A percentile compares a stretch with the other conserved stretches of the same genome.
Conservation (phyloP, 2,888 invertebrate species). For the Ceramica pisi region DNA sequence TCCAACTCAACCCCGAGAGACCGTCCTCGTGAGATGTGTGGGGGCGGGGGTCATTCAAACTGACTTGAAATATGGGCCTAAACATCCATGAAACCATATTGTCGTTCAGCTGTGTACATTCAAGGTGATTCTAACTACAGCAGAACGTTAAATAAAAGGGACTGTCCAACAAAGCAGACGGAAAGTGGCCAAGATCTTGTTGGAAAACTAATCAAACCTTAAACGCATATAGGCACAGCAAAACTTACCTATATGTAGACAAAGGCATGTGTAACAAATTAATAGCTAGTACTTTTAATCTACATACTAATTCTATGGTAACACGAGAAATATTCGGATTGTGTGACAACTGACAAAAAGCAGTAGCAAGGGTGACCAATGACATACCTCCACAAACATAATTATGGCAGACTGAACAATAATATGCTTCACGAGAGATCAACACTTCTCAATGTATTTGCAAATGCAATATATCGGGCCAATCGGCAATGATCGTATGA, state of each 20-base stretch:
- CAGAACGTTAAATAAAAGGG: not conserved
- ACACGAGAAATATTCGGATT: not conserved
- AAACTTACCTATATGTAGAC: no score
- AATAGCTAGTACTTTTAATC: not conserved
- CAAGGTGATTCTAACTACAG: not conserved
- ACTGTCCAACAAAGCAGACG: not conserved
- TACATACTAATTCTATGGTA: not conserved
- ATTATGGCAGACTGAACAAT: not conserved
- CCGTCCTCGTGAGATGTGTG: no score
- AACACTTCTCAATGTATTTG: not conserved
- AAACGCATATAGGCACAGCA: no score
- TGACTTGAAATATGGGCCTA: no score
- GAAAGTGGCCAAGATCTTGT: not conserved
- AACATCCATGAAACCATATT: no score
- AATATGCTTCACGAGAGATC: not conserved
- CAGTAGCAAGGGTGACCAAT: no score
- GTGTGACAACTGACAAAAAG: not conserved
- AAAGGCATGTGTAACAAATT: no score
- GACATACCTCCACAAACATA: no score
- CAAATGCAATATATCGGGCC: not conserved
- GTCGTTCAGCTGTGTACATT: not conserved
- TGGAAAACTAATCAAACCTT: not conserved
- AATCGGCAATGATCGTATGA: not conserved
- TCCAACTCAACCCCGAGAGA: no score
- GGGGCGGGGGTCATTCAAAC: no score